These are phyloP conservation scores for Holothuria glaberrima DNA, from an alignment of 35 echinoderm and acorn worm genomes.

Conservation along the genomic window DNA sequence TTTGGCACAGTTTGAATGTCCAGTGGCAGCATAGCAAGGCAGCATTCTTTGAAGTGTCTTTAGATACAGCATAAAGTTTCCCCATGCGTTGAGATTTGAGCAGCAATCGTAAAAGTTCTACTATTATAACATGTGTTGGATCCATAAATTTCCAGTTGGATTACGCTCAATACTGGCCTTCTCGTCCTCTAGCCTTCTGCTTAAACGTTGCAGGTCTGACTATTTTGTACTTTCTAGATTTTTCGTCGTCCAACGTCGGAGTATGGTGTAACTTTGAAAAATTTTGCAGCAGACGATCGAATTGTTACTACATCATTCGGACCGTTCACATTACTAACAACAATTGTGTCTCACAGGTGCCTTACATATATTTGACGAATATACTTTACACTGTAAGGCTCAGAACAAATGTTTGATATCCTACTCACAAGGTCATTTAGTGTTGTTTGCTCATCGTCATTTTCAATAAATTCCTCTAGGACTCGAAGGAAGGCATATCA, in stretches of 20 bases:
- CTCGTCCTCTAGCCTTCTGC: slow-evolving; percentile 8
- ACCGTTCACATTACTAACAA: slow-evolving; percentile 2
- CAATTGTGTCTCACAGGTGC: background rate
- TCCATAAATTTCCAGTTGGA: slow-evolving; percentile 36
- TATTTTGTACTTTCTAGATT: no score
- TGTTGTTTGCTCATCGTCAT: slow-evolving; percentile 53
- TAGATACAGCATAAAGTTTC: slow-evolving; percentile 41
- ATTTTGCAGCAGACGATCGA: background rate
- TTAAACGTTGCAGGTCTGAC: no score
- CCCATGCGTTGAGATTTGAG: slow-evolving; percentile 39
- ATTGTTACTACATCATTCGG: background rate
- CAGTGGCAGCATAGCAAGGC: slow-evolving; percentile 39
- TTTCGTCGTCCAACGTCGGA: no score
- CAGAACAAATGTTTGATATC: background rate
- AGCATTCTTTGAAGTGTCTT: slow-evolving; percentile 26
- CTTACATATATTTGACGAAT: background rate
- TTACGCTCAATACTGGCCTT: background rate
- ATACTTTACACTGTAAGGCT: background rate
- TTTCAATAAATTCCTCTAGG: background rate
- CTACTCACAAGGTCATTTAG: slow-evolving; percentile 10
- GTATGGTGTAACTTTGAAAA: no score
- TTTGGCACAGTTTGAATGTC: slow-evolving; percentile 43
- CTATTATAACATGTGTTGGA: slow-evolving; percentile 68
- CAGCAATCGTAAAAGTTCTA: background rate
- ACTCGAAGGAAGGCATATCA: background rate